Conservation (phyloP, 1,140 invertebrate genomes). For the Drosophila sp. region DNA sequence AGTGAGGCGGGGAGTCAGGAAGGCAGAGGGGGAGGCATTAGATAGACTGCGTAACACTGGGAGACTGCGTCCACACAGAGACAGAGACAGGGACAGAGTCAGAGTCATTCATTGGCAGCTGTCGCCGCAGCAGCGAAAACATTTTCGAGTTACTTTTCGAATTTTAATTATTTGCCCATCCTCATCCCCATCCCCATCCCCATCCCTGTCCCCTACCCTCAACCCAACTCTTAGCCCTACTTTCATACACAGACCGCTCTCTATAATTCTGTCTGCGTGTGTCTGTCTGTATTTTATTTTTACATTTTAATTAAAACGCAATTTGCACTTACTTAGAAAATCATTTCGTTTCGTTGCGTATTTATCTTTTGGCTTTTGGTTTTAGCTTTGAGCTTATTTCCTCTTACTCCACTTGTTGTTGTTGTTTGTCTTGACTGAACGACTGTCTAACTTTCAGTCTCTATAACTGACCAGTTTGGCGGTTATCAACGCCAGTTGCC, state of each 20-base stretch:
- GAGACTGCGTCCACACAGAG: neutral
- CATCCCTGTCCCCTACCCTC: neutral
- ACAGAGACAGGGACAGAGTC: neutral
- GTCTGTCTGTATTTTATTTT: slow-evolving; percentile 73
- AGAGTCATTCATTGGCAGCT: slow-evolving; percentile 49
- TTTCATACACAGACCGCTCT: neutral
- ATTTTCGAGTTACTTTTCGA: slow-evolving; percentile 77
- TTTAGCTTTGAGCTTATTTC: slow-evolving; percentile 48
- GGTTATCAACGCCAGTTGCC: slow-evolving; percentile 17
- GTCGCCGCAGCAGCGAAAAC: slow-evolving; percentile 59
- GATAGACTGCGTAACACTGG: slow-evolving; percentile 34
- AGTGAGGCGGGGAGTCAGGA: no score
- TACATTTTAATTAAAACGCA: slow-evolving; percentile 82
- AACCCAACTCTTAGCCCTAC: no score
- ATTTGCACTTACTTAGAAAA: slow-evolving; percentile 81
- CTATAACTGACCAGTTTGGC: slow-evolving; percentile 7
- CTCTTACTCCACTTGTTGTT: neutral
- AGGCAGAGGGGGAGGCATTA: neutral
- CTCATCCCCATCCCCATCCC: neutral
- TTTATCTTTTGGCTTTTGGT: slow-evolving; percentile 53
- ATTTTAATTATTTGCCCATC: slow-evolving; percentile 75
- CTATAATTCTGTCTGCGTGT: neutral
- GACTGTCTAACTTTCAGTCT: neutral
- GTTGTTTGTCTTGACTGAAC: neutral
- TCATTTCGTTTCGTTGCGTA: slow-evolving; percentile 70